A percentile compares a stretch with the other conserved stretches of the same genome.
Evolutionary conservation across 2,797 vertebrate species (phyloP).

Genomic region (Choloepus didactylus): DNA sequence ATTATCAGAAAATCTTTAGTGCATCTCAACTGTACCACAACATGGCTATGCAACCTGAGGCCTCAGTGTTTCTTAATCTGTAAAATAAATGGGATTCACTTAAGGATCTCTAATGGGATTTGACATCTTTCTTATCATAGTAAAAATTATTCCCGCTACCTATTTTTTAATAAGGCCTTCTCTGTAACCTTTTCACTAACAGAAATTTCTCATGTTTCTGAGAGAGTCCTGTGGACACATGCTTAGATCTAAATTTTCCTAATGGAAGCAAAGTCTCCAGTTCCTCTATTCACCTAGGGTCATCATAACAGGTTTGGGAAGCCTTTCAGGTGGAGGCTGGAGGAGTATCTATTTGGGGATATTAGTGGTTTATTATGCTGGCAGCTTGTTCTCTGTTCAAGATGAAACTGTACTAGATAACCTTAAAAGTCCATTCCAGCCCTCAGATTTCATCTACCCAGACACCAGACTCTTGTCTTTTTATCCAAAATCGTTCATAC

Average conservation of each 20-base stretch:
- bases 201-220: background rate
- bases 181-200: background rate
- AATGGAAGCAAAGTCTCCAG: background rate
- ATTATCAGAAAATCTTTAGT: background rate
- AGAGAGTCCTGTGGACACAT: background rate
- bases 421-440: constrained; percentile 9
- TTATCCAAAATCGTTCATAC: constrained; percentile 37
- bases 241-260: background rate
- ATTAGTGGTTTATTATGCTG: background rate
- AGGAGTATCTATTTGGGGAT: background rate
- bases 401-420: constrained; percentile 32
- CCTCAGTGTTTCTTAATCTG: background rate
- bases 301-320: background rate
- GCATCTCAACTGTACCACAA: background rate
- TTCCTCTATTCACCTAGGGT: background rate
- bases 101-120: background rate
- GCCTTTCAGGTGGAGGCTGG: background rate
- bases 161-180: constrained; percentile 27
- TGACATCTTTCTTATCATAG: background rate
- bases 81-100: background rate
- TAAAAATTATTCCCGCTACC: constrained; percentile 10
- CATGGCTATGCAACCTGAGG: too few species aligned
- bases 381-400: constrained; percentile 34
- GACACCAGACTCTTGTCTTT: background rate
- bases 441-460: constrained; percentile 31